Evolutionary conservation across 2,888 invertebrate species (phyloP).

Genomic region (Smittia aterrima): DNA sequence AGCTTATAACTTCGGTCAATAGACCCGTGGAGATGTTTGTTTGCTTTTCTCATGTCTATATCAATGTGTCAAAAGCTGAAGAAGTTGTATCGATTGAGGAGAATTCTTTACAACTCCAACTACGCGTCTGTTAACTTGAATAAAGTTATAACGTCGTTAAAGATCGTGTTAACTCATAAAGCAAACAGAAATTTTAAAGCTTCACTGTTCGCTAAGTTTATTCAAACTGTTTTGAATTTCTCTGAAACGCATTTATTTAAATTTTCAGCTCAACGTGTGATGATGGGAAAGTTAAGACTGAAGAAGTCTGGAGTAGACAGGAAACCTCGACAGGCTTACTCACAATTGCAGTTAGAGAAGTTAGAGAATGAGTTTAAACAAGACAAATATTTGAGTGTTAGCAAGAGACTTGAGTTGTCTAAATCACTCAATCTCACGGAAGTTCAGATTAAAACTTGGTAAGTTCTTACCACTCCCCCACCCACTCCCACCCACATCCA

Average conservation of each 20-base stretch:
- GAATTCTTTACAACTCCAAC: neutral
- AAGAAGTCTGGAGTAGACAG: constrained; percentile 85
- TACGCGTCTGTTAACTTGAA: neutral
- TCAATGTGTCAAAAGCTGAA: neutral
- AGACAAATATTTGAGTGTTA: constrained; percentile 94
- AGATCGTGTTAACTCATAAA: neutral
- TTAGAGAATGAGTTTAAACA: constrained; percentile 92
- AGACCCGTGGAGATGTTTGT: neutral
- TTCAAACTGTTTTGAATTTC: neutral
- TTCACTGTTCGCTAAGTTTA: neutral
- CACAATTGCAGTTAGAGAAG: constrained; percentile 86
- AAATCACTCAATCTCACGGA: constrained; percentile 85
- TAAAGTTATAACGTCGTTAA: neutral
- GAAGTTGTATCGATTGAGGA: neutral
- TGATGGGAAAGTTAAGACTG: constrained; percentile 34
- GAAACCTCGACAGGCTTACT: constrained; percentile 95
- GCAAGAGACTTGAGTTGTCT: constrained; percentile 90
- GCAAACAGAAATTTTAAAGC: constrained; percentile 11
- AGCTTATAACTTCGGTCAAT: neutral
- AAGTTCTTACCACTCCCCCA: neutral
- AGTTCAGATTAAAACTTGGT: constrained; percentile 95
- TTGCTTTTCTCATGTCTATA: neutral
- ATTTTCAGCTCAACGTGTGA: constrained; percentile 13
- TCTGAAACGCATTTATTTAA: no score
- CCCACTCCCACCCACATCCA: no score